These are phyloP conservation scores for Gastracanthus pulcherrimus DNA, from an alignment of 2,888 invertebrate genomes.

Conservation along the genomic window DNA sequence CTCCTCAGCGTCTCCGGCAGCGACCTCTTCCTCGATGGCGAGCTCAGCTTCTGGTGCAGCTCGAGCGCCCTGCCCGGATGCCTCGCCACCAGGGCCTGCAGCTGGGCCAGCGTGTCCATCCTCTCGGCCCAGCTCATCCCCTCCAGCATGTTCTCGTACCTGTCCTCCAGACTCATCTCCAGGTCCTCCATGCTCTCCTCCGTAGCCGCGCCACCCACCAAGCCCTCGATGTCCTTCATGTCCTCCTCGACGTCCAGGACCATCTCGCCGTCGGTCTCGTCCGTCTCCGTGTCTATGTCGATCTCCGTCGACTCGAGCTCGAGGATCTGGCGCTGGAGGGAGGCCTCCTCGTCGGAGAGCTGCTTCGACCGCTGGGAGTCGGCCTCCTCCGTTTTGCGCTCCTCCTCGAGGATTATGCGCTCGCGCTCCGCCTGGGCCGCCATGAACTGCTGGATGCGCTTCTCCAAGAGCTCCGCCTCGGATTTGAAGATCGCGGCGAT, in stretches of 20 bases:
- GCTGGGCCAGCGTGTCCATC: constrained; percentile 87
- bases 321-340: constrained; percentile 86
- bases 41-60: constrained; percentile 95
- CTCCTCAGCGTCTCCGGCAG: constrained; percentile 88
- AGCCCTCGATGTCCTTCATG: constrained; percentile 59
- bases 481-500: constrained; percentile 75
- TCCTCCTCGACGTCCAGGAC: constrained; percentile 78
- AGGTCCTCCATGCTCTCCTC: constrained; percentile 49
- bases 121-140: constrained; percentile 92
- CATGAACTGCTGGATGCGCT: constrained; percentile 76
- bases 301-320: constrained; percentile 86
- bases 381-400: constrained; percentile 81
- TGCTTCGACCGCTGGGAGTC: constrained; percentile 84
- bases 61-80: constrained; percentile 95
- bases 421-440: constrained; percentile 76
- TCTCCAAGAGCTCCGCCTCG: constrained; percentile 75
- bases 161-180: constrained; percentile 74
- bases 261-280: constrained; percentile 87
- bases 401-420: constrained; percentile 75
- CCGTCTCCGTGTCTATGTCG: constrained; percentile 89
- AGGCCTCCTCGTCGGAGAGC: constrained; percentile 87
- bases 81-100: constrained; percentile 89
- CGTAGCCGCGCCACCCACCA: background rate
- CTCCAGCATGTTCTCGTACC: constrained; percentile 75
- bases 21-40: constrained; percentile 92